phyloP scores from a whole-genome alignment of 1,140 invertebrate species.

The Eueides isabella region DNA sequence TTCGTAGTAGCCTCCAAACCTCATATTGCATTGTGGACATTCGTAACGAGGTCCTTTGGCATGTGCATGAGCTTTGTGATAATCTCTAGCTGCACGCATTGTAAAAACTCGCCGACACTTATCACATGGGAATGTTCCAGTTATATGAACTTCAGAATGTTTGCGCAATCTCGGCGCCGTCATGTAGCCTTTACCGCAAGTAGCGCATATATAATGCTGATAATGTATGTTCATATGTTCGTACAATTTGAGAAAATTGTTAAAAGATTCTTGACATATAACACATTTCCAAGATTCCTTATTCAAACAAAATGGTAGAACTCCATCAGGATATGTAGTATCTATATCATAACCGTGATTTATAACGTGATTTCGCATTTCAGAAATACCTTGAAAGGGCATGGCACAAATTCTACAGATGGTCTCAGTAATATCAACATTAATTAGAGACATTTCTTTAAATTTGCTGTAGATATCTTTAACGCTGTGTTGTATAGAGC shows the following conservation, averaged over 20 bases:
- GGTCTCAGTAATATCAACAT: slow-evolving; percentile 64
- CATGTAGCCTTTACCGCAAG: slow-evolving; percentile 78
- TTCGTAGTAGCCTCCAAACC: slow-evolving; percentile 68
- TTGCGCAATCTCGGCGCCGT: slow-evolving; percentile 69
- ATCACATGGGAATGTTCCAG: slow-evolving; percentile 69
- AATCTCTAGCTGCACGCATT: slow-evolving; percentile 66
- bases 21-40: slow-evolving; percentile 68
- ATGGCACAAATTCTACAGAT: slow-evolving; percentile 54
- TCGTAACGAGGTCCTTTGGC: slow-evolving; percentile 68
- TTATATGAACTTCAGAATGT: slow-evolving; percentile 69
- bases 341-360: slow-evolving; percentile 64
- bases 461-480: slow-evolving; percentile 75
- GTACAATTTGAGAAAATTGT: slow-evolving; percentile 75
- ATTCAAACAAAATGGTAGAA: slow-evolving; percentile 64
- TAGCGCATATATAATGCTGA: slow-evolving; percentile 77
- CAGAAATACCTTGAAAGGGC: slow-evolving; percentile 44
- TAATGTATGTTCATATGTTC: slow-evolving; percentile 79
- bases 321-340: slow-evolving; percentile 60
- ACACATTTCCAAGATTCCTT: slow-evolving; percentile 71
- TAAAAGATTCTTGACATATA: slow-evolving; percentile 63
- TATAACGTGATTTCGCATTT: slow-evolving; percentile 60
- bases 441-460: slow-evolving; percentile 72
- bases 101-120: slow-evolving; percentile 64
- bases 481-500: slow-evolving; percentile 50
- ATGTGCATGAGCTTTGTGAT: slow-evolving; percentile 66